These are phyloP conservation scores for Notothenia coriiceps DNA, from an alignment of 2,113 vertebrate genomes.

Conservation along the genomic window DNA sequence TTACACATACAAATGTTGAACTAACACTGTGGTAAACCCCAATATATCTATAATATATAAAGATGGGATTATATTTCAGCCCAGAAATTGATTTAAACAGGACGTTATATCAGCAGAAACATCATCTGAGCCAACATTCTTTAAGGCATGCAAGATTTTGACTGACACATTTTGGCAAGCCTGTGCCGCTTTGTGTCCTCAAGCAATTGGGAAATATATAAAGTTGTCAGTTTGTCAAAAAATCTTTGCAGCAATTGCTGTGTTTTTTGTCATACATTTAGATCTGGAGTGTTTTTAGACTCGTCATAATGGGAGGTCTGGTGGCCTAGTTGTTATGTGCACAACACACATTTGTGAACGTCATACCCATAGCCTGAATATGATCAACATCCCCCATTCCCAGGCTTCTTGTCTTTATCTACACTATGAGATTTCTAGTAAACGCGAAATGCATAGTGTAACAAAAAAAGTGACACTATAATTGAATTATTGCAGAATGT, in stretches of 20 bases:
- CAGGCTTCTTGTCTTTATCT: background rate
- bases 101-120: slow-evolving; percentile 4
- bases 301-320: background rate
- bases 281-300: slow-evolving; percentile 8
- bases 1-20: background rate
- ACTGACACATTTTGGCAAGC: slow-evolving; percentile 25
- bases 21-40: background rate
- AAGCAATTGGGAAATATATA: background rate
- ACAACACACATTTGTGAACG: background rate
- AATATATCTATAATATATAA: background rate
- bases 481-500: background rate
- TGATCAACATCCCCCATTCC: background rate
- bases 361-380: too few relatives aligned
- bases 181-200: slow-evolving; percentile 12
- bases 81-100: background rate
- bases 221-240: slow-evolving; percentile 14
- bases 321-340: background rate
- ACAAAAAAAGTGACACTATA: too few relatives aligned
- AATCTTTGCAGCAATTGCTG: slow-evolving; percentile 14
- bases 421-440: background rate
- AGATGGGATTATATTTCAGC: background rate
- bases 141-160: background rate
- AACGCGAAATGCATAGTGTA: background rate
- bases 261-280: background rate
- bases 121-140: slow-evolving; percentile 8